A percentile compares a stretch with the other conserved stretches of the same genome.
Evolutionary conservation across 2,888 invertebrate genomes (phyloP).

Genomic region (Dascillus cervinus): DNA sequence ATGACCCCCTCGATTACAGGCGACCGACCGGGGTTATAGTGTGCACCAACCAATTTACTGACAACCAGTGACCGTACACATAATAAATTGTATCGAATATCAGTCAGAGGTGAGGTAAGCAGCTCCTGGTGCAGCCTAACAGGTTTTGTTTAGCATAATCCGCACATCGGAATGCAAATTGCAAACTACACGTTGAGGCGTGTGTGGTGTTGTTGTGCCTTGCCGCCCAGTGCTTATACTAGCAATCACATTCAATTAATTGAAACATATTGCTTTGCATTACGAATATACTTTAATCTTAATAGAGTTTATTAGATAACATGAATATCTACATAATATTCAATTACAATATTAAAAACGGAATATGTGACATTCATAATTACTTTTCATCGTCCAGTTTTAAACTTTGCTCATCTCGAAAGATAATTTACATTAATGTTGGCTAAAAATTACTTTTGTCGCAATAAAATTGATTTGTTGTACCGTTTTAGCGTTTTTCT

Average conservation of each 20-base stretch:
- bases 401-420: too few relatives aligned
- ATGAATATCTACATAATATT: too few relatives aligned
- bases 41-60: constrained; percentile 12
- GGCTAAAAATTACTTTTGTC: too few relatives aligned
- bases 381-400: too few relatives aligned
- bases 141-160: constrained; percentile 19
- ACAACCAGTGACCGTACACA: constrained; percentile 14
- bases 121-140: constrained; percentile 16
- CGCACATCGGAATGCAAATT: constrained; percentile 15
- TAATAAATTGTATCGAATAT: constrained; percentile 21
- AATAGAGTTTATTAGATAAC: constrained; percentile 6
- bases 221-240: constrained; percentile 17
- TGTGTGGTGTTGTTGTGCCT: constrained; percentile 15
- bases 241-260: constrained; percentile 21
- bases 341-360: too few relatives aligned
- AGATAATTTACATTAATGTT: too few relatives aligned
- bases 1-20: constrained; percentile 12
- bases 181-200: constrained; percentile 14
- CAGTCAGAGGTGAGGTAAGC: constrained; percentile 17
- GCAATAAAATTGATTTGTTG: too few relatives aligned
- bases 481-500: too few relatives aligned
- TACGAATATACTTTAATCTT: constrained; percentile 9
- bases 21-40: constrained; percentile 10
- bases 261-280: constrained; percentile 14
- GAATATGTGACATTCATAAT: too few relatives aligned